phyloP scores from a whole-genome alignment of 2,888 invertebrate genomes.

The Eucera pruinosa region DNA sequence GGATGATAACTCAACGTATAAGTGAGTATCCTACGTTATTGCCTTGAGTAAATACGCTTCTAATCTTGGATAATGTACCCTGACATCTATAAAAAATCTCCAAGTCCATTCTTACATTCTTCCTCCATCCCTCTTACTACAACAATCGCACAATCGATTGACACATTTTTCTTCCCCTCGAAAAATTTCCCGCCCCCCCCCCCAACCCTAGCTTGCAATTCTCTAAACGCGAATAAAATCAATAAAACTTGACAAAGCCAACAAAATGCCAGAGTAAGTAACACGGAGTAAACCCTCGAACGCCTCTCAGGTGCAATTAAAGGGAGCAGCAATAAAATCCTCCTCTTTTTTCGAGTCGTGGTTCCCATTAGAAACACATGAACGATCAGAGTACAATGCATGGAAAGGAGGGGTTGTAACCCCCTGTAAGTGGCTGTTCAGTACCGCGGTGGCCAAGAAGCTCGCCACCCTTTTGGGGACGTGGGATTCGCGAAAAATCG shows the following conservation, averaged over 20 bases:
- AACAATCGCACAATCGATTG: neutral
- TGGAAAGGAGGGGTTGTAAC: neutral
- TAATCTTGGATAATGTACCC: slow-evolving; percentile 21
- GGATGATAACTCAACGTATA: slow-evolving; percentile 24
- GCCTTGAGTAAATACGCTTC: slow-evolving; percentile 4
- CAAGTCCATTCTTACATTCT: neutral
- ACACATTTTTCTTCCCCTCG: neutral
- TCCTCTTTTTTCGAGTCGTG: neutral
- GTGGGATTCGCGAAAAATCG: slow-evolving; percentile 70
- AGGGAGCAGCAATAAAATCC: slow-evolving; percentile 14
- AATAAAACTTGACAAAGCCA: too few species aligned
- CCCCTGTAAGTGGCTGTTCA: slow-evolving; percentile 43
- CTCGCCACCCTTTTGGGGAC: neutral
- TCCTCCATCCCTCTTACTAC: neutral
- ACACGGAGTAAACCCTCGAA: slow-evolving; percentile 9
- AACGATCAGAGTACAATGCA: slow-evolving; percentile 36
- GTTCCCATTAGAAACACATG: slow-evolving; percentile 62
- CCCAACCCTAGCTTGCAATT: too few species aligned
- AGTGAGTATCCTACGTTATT: slow-evolving; percentile 16
- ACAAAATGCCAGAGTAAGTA: neutral
- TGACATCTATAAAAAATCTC: slow-evolving; percentile 16
- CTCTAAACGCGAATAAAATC: too few species aligned
- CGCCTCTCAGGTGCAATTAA: slow-evolving; percentile 24
- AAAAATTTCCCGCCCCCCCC: neutral
- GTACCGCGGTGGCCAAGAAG: slow-evolving; percentile 30